Conservation (phyloP, 2,888 invertebrate genomes). For the Pemphredon lugubris region DNA sequence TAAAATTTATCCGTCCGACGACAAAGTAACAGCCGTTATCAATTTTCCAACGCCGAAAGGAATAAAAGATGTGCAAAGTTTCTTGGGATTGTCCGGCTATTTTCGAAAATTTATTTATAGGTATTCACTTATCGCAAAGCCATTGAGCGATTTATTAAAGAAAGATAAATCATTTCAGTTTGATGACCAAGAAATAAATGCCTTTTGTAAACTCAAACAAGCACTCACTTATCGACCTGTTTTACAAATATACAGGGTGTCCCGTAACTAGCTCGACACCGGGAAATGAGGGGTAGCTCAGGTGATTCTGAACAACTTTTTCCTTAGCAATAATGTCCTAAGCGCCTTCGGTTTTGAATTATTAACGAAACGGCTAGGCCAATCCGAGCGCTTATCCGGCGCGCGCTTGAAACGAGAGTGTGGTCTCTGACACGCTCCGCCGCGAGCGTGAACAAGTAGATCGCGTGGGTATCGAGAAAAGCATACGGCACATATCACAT, state of each 20-base stretch:
- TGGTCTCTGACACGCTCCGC: too few species aligned
- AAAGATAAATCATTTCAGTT: constrained; percentile 24
- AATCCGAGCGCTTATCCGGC: constrained; percentile 25
- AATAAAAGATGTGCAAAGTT: constrained; percentile 29
- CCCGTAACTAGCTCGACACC: too few species aligned
- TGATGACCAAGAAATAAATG: not conserved
- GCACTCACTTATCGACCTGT: constrained; percentile 42
- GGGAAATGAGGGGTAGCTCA: too few species aligned
- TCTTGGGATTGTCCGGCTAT: constrained; percentile 30
- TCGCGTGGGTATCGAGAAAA: too few species aligned
- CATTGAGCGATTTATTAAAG: constrained; percentile 28
- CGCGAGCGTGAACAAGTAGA: too few species aligned
- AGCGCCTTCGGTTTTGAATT: too few species aligned
- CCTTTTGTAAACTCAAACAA: constrained; percentile 34
- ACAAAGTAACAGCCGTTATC: constrained; percentile 23
- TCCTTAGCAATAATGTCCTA: too few species aligned
- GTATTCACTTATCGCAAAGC: constrained; percentile 26
- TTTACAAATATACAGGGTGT: constrained; percentile 55
- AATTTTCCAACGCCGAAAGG: constrained; percentile 19
- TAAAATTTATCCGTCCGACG: constrained; percentile 24
- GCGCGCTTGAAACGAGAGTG: too few species aligned
- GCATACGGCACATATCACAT: too few species aligned
- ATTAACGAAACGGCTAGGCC: too few species aligned
- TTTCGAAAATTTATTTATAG: constrained; percentile 34
- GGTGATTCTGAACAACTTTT: too few species aligned